Percentiles rank a stretch among this genome's conserved stretches.
Evolutionary conservation across 2,113 vertebrate species (phyloP).

Genomic region (Oncorhynchus tshawytscha): DNA sequence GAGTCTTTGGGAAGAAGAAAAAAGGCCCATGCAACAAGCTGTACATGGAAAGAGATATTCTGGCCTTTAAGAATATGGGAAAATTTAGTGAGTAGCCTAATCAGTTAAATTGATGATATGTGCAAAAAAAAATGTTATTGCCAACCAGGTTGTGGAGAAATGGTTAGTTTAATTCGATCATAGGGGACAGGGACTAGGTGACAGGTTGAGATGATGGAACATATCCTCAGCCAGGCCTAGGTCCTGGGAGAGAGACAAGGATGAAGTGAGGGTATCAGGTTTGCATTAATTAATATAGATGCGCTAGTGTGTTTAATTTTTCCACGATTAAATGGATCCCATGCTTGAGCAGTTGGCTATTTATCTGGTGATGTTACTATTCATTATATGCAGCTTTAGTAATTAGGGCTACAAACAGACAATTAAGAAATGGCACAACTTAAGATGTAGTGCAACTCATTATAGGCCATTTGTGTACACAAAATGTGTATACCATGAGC

Average conservation of each 20-base stretch:
- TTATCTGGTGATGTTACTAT: constrained; percentile 50
- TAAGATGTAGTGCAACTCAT: not conserved
- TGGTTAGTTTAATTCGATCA: constrained; percentile 40
- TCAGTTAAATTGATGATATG: constrained; percentile 35
- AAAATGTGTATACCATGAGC: no score
- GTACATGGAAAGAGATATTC: constrained; percentile 20
- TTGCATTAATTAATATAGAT: constrained; percentile 69
- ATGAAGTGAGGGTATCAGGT: constrained; percentile 49
- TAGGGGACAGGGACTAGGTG: constrained; percentile 37
- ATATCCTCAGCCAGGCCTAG: constrained; percentile 43
- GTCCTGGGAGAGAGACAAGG: constrained; percentile 45
- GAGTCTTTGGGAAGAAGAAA: constrained; percentile 30
- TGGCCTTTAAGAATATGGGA: not conserved
- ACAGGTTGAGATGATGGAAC: constrained; percentile 55
- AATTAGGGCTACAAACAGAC: constrained; percentile 24
- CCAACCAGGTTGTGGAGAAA: constrained; percentile 26
- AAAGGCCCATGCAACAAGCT: constrained; percentile 43
- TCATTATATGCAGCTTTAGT: constrained; percentile 57
- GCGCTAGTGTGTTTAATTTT: constrained; percentile 57
- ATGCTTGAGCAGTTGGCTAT: constrained; percentile 57
- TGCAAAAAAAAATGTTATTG: constrained; percentile 17
- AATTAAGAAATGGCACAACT: not conserved
- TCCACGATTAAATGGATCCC: constrained; percentile 53
- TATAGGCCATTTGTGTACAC: not conserved
- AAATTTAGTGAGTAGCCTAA: constrained; percentile 20